Evolutionary conservation across 2,888 invertebrate genomes (phyloP), one percentile per base, ranked within the genome.

Genomic region (Nomada lathburiana): DNA sequence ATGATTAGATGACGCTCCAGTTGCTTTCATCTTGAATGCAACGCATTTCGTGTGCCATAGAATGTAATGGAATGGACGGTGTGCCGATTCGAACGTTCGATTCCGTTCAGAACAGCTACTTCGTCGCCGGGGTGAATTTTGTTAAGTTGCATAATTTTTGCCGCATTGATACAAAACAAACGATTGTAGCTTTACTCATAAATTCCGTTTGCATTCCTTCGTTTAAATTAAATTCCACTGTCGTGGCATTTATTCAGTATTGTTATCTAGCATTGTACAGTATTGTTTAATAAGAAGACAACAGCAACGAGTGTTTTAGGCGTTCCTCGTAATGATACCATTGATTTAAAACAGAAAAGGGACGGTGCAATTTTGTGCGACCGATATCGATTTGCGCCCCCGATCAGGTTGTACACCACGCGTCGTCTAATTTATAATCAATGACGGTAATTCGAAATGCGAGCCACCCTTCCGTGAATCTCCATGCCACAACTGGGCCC

Each of bases 401-500:
- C 18, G 52, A 82, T 80, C 80, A n/a, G 78, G 50, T 68, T 26
- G 64, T 63, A 59, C 36, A 50, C 52, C 29, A 60, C 42, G 50
- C 44, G 13, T 55, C 53, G 69, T 36, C 47, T 68, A 82, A 83
- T 83, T 82, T 83, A 79, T 70, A 82, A 83, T 78, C 72, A 82
- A 83, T 83, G 69, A 83, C 60, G 79, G 72, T 72, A 74, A 82
- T 78, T 83, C 50, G 20, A 82, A 68, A 83, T 81, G 47, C 73
- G 73, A 20, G 10, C 13, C 74, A 71, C 82, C 82, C 82, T 78
- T 52, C 63, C 67, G 78, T 75, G 68, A 78, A 68, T 67, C 71
- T 82, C 68, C 42, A 65, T 59, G 78, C 82, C 77, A 69, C 60
- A 82, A 77, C 75, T n/a, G 68, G 82, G 59, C 23, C 68, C 60